Conservation (phyloP, 2,888 invertebrate genomes). For the Microdon myrmicae region DNA sequence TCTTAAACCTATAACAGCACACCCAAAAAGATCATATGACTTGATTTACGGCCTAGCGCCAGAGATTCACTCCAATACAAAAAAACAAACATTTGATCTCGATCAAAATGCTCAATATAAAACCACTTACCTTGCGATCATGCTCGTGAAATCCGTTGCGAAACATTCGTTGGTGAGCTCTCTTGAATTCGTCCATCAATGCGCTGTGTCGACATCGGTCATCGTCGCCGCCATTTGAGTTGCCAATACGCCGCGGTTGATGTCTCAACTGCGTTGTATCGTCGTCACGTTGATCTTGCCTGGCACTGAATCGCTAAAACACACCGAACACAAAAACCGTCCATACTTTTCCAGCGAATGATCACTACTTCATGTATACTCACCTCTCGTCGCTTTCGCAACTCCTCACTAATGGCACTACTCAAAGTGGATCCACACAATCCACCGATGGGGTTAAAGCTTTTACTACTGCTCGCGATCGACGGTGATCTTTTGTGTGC, state of each 20-base stretch:
- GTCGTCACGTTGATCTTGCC: conserved; percentile 17
- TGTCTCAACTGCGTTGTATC: conserved; percentile 37
- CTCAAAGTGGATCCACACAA: conserved; percentile 68
- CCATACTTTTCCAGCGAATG: too few relatives aligned
- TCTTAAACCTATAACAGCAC: too few relatives aligned
- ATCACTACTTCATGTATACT: conserved; percentile 23
- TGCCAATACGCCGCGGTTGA: conserved; percentile 36
- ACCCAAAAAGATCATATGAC: too few relatives aligned
- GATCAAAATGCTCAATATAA: neutral
- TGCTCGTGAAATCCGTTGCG: conserved; percentile 68
- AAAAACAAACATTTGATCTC: too few relatives aligned
- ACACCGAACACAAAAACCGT: too few relatives aligned
- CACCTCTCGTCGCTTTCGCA: conserved; percentile 76
- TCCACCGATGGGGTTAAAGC: conserved; percentile 57
- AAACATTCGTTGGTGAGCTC: conserved; percentile 89
- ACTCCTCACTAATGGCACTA: conserved; percentile 77
- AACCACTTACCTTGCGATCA: conserved; percentile 61
- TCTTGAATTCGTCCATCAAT: conserved; percentile 90
- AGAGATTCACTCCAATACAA: too few relatives aligned
- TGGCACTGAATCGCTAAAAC: too few relatives aligned
- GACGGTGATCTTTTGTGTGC: conserved; percentile 47
- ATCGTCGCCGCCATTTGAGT: conserved; percentile 67
- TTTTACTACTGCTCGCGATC: conserved; percentile 50
- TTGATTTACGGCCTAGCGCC: too few relatives aligned
- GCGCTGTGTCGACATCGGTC: conserved; percentile 77